phyloP scores from a whole-genome alignment of 2,797 vertebrate genomes.

The Zalophus californianus region DNA sequence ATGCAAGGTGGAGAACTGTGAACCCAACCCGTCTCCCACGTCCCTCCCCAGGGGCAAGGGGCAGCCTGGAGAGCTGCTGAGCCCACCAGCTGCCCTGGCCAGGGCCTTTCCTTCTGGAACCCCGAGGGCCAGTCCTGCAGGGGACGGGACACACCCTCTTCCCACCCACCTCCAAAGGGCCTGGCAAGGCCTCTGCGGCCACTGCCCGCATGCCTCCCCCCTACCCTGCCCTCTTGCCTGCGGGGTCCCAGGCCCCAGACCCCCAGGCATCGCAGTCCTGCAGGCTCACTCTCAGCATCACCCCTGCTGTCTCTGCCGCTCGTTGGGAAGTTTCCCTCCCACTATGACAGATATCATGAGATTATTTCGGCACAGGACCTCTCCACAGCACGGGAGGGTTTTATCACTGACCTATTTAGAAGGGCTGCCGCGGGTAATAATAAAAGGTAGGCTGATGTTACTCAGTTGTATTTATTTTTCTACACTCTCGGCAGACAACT shows the following conservation, averaged over 20 bases:
- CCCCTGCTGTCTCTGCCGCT: not conserved
- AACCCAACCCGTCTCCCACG: accelerated
- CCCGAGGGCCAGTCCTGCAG: not conserved
- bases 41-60: too few species aligned
- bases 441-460: not conserved
- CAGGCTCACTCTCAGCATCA: not conserved
- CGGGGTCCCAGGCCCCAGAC: not conserved
- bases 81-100: too few species aligned
- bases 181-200: not conserved
- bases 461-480: not conserved
- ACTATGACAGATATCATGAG: too few species aligned
- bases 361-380: too few species aligned
- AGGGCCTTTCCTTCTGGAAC: not conserved
- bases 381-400: too few species aligned
- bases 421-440: accelerated
- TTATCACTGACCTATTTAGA: not conserved
- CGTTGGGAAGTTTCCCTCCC: not conserved
- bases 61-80: too few species aligned
- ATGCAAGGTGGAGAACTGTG: not conserved
- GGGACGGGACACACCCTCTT: not conserved
- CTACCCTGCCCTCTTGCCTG: not conserved
- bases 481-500: not conserved
- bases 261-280: not conserved
- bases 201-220: accelerated
- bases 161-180: not conserved